Percentiles rank a stretch among this genome's conserved stretches.
Evolutionary conservation across 2,797 vertebrate species (phyloP).

Genomic region (Bucorvus abyssinicus): DNA sequence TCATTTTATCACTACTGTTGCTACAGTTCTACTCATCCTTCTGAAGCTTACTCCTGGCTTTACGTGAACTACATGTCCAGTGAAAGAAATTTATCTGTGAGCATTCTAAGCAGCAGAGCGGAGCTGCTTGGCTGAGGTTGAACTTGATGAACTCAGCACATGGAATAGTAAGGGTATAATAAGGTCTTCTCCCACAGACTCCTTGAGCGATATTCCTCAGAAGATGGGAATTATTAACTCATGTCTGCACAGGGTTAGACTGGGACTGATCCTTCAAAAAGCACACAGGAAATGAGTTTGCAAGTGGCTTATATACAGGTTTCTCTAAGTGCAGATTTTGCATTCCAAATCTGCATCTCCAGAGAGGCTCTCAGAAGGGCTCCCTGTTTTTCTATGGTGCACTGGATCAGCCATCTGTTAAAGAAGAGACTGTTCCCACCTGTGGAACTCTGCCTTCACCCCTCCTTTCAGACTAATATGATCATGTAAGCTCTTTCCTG

Average conservation of each 20-base stretch:
- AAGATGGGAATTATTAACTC: not conserved
- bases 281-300: not conserved
- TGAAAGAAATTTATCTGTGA: not conserved
- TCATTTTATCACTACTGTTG: not conserved
- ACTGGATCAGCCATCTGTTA: not conserved
- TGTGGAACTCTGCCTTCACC: not conserved
- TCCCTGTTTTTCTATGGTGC: rapidly evolving
- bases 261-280: not conserved
- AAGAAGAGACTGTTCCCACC: not conserved
- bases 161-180: not conserved
- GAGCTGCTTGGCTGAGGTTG: not conserved
- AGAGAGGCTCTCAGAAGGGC: not conserved
- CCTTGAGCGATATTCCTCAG: not conserved
- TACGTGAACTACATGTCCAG: not conserved
- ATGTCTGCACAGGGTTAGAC: not conserved
- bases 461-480: not conserved
- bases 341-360: not conserved
- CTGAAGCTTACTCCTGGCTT: not conserved
- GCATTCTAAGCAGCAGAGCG: not conserved
- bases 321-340: not conserved
- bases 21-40: not conserved
- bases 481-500: not conserved
- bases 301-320: not conserved
- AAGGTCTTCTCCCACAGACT: not conserved
- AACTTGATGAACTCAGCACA: not conserved